Evolutionary conservation across 2,113 vertebrate species (phyloP).

Genomic region (Vombatus ursinus): DNA sequence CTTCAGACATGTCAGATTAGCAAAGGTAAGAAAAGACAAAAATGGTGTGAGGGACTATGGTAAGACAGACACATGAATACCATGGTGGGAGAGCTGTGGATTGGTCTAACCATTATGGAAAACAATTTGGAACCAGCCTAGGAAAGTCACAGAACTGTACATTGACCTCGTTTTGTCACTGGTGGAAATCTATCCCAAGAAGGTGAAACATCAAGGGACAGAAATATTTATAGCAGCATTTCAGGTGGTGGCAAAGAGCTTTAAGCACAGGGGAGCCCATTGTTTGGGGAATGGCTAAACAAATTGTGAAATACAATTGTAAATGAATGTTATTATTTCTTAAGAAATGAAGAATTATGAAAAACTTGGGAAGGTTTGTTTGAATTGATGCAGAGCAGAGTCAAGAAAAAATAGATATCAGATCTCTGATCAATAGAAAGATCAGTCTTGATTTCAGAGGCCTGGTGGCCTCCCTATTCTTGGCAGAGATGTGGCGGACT

Average conservation of each 20-base stretch:
- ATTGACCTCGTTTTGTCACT: not conserved
- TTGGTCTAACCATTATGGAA: not conserved
- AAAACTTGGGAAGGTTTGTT: not conserved
- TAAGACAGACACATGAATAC: not conserved
- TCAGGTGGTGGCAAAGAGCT: not conserved
- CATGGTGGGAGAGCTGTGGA: not conserved
- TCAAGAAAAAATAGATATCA: not conserved
- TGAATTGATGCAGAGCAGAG: not conserved
- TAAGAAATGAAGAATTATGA: not conserved
- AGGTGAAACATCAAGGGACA: not conserved
- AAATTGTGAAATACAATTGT: not conserved
- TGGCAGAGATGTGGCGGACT: not conserved
- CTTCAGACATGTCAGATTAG: not conserved
- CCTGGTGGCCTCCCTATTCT: not conserved
- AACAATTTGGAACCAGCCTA: not conserved
- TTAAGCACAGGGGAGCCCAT: not conserved
- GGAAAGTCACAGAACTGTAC: not conserved
- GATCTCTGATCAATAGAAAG: not conserved
- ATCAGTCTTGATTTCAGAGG: not conserved
- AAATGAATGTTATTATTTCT: not conserved
- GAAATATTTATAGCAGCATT: not conserved
- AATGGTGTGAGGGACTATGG: not conserved
- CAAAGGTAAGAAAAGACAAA: not conserved
- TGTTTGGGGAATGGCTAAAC: not conserved
- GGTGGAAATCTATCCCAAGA: not conserved